These are phyloP conservation scores for Anagrus nilaparvatae DNA, from an alignment of 1,140 invertebrate genomes.

Conservation along the genomic window DNA sequence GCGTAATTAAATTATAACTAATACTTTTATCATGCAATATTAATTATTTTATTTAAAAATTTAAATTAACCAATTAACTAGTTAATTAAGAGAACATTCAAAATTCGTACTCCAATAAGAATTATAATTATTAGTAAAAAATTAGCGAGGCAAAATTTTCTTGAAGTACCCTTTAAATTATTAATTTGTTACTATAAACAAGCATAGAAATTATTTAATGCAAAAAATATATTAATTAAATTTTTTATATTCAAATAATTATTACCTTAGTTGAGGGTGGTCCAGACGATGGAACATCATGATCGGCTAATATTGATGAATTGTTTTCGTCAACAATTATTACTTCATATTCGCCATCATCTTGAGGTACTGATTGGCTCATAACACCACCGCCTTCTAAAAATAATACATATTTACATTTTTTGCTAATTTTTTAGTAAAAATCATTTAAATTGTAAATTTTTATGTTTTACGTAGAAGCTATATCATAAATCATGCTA, in stretches of 20 bases:
- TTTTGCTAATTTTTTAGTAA: background rate
- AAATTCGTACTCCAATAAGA: no score
- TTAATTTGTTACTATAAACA: background rate
- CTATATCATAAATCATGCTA: background rate
- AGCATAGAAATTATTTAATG: background rate
- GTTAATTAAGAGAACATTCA: no score
- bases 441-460: background rate
- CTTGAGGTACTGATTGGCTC: constrained; percentile 46
- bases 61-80: no score
- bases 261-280: constrained; percentile 76
- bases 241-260: constrained; percentile 7
- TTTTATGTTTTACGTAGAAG: no score
- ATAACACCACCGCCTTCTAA: constrained; percentile 37
- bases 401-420: constrained; percentile 15
- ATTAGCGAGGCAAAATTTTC: background rate
- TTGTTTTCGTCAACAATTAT: constrained; percentile 85
- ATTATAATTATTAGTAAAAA: no score
- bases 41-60: no score
- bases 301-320: constrained; percentile 67
- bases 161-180: no score
- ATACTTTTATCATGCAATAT: no score
- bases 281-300: constrained; percentile 59
- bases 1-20: no score
- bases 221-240: constrained; percentile 1
- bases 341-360: constrained; percentile 76